Conservation (phyloP, 2,888 invertebrate genomes). For the Dasypogon diadema region DNA sequence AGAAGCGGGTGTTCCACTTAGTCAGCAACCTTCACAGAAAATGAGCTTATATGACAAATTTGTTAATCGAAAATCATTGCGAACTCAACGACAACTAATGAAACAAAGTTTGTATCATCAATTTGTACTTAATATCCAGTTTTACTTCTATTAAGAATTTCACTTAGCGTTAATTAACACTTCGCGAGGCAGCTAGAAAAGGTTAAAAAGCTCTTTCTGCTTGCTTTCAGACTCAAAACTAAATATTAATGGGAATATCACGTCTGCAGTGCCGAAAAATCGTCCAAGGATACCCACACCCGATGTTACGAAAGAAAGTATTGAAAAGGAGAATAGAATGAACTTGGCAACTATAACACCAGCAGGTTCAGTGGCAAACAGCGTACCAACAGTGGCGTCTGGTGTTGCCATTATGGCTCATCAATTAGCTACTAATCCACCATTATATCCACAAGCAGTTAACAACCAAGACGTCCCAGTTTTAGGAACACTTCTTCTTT, state of each 20-base stretch:
- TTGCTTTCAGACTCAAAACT: conserved; percentile 72
- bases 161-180: conserved; percentile 24
- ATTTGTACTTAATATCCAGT: no score
- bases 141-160: conserved; percentile 30
- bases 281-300: conserved; percentile 91
- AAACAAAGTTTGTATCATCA: conserved; percentile 73
- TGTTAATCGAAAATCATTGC: conserved; percentile 80
- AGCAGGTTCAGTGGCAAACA: conserved; percentile 63
- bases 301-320: conserved; percentile 84
- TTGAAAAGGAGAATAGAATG: conserved; percentile 78
- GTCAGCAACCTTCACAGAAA: conserved; percentile 71
- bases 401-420: conserved; percentile 80
- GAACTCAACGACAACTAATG: conserved; percentile 70
- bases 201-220: conserved; percentile 18
- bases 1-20: conserved; percentile 71
- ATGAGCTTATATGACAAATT: conserved; percentile 87
- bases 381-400: conserved; percentile 64
- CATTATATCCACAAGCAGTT: conserved; percentile 68
- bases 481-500: conserved; percentile 80
- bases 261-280: conserved; percentile 70
- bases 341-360: conserved; percentile 62
- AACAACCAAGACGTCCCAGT: conserved; percentile 76
- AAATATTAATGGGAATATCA: conserved; percentile 75
- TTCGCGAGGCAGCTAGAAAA: not conserved
- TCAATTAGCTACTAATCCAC: conserved; percentile 71